phyloP scores from a whole-genome alignment of 2,888 invertebrate species.

The Spodoptera exigua region DNA sequence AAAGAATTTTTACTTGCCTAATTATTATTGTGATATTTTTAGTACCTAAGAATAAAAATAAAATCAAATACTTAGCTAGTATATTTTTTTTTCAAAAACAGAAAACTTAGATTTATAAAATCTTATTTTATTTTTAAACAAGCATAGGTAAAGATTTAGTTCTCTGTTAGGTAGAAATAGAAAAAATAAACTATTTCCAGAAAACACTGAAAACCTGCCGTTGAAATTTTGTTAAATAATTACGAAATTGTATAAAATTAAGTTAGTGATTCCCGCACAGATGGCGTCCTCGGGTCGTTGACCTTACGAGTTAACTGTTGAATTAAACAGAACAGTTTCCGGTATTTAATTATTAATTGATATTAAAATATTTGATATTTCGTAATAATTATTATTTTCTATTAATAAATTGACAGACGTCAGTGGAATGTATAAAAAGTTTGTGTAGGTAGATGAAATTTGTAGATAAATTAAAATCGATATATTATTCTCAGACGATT shows the following conservation, averaged over 20 bases:
- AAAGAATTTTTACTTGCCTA: too few relatives aligned
- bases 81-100: background rate
- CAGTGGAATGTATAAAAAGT: conserved; percentile 1
- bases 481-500: background rate
- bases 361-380: conserved; percentile 10
- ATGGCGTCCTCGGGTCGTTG: conserved; percentile 72
- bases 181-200: background rate
- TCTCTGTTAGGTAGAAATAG: background rate
- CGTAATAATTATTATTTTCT: conserved; percentile 10
- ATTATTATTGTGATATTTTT: too few relatives aligned
- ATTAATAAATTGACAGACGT: background rate
- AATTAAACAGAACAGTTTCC: conserved; percentile 42
- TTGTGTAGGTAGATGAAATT: too few relatives aligned
- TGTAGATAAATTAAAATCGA: background rate
- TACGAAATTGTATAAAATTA: conserved; percentile 19
- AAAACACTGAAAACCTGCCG: background rate
- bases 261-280: conserved; percentile 59
- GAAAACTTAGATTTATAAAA: background rate
- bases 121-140: too few relatives aligned
- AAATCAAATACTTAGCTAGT: too few relatives aligned
- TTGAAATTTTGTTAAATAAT: conserved; percentile 15
- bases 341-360: conserved; percentile 15
- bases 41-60: too few relatives aligned
- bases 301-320: conserved; percentile 59
- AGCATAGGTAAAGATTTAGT: too few relatives aligned